Evolutionary conservation across 2,113 vertebrate species (phyloP), one percentile per base, ranked within the genome.

Genomic region (Motacilla alba): DNA sequence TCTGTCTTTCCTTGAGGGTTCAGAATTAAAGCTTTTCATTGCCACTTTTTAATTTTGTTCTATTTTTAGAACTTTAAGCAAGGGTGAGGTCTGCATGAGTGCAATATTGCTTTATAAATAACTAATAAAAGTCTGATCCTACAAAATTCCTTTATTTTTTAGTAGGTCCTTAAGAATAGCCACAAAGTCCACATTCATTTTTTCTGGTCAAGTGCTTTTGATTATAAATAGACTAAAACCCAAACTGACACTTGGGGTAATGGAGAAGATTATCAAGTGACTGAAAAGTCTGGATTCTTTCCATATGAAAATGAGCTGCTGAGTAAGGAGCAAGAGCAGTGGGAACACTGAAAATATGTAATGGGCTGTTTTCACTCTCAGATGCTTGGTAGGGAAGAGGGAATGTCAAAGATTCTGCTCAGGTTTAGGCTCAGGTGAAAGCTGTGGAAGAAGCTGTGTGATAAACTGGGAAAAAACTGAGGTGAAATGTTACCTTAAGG

Each of bases 341-440:
- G 44, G 76, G 52, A 84, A 4, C 9, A 3, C 0, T 26, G 39
- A 12, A 33, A 35, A 68, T 41, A 19, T 0, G 0, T 58, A 41
- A 3, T 5, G 50, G 66, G 41, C 18, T 56, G 7, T 52, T 73
- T 63, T 74, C 18, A 22, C 17, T n/a, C 26, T 55, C 8, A 6
- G n/a, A 2, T 55, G 21, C n/a, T 55, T 69, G 35, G 11, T 3
- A 11, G 55, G 27, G 50, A 46, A 53, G 31, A 81, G 59, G 46
- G 37, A 44, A 53, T 7, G 13, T 73, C 35, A 58, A 44, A 19
- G 2, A 7, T 56, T 56, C 28, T 43, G 15, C 44, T 62, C 39
- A 12, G 53, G 24, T 73, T 67, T 6, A 47, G 46, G 11, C 39
- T 46, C 60, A 63, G 28, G 22, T 83, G 59, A 63, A 76, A 74